Evolutionary conservation across 1,140 invertebrate genomes (phyloP).

Genomic region (Solenopsis fugax): DNA sequence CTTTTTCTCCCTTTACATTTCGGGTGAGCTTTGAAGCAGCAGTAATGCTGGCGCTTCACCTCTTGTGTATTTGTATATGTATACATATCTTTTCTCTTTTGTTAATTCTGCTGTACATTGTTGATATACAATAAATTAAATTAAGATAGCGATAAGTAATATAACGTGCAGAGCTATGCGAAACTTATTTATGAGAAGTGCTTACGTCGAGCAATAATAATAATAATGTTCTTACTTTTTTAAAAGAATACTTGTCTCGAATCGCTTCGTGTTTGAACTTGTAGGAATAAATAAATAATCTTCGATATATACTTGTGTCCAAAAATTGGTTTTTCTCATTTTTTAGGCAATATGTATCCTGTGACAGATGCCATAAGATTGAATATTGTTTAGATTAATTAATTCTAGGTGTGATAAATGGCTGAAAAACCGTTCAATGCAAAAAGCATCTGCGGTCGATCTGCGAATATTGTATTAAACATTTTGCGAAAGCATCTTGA

Average conservation of each 20-base stretch:
- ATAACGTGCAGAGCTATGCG: slow-evolving; percentile 9
- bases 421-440: not conserved
- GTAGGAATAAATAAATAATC: slow-evolving; percentile 50
- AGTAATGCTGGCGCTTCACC: too few relatives aligned
- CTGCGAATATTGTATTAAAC: not conserved
- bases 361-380: not conserved
- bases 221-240: slow-evolving; percentile 59
- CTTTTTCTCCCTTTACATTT: too few relatives aligned
- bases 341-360: not conserved
- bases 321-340: not conserved
- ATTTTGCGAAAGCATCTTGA: not conserved
- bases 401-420: not conserved
- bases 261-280: slow-evolving; percentile 47
- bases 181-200: slow-evolving; percentile 55
- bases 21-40: too few relatives aligned
- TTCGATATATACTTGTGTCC: slow-evolving; percentile 15
- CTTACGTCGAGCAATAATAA: slow-evolving; percentile 27
- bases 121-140: too few relatives aligned
- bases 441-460: not conserved
- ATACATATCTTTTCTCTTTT: too few relatives aligned
- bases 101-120: too few relatives aligned
- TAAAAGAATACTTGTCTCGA: slow-evolving; percentile 40
- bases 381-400: not conserved
- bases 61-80: too few relatives aligned
- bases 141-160: slow-evolving; percentile 37